Evolutionary conservation across 2,888 invertebrate species (phyloP).

Genomic region (Spialia ferax): DNA sequence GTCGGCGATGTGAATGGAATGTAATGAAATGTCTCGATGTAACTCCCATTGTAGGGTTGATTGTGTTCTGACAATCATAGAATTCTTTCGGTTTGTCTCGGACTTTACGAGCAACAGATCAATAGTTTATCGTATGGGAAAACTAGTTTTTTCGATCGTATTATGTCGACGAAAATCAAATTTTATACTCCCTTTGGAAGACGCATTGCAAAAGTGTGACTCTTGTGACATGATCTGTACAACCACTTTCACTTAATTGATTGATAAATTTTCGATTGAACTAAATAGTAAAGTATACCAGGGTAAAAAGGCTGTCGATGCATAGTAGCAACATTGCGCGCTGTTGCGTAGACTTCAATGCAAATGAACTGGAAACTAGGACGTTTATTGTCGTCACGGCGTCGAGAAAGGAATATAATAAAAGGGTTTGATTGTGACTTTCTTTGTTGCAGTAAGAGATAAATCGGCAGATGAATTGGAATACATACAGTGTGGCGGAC

Average conservation of each 20-base stretch:
- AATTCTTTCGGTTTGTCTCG: not conserved
- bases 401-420: not conserved
- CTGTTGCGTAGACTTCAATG: not conserved
- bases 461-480: not conserved
- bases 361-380: conserved; percentile 1
- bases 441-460: conserved; percentile 1
- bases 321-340: no score
- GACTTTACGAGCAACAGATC: not conserved
- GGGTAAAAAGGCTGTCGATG: no score
- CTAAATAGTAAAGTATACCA: not conserved
- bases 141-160: not conserved
- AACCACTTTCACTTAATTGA: no score
- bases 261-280: no score
- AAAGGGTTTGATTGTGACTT: not conserved
- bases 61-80: not conserved
- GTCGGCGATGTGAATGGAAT: conserved; percentile 15
- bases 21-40: conserved; percentile 27
- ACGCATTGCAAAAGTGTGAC: no score
- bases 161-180: not conserved
- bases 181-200: no score
- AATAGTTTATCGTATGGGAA: not conserved
- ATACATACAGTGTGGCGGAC: no score
- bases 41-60: conserved; percentile 8
- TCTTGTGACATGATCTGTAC: no score
- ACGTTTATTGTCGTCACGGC: not conserved